phyloP scores from a whole-genome alignment of 2,797 vertebrate genomes.

The Diglossa cyanea region DNA sequence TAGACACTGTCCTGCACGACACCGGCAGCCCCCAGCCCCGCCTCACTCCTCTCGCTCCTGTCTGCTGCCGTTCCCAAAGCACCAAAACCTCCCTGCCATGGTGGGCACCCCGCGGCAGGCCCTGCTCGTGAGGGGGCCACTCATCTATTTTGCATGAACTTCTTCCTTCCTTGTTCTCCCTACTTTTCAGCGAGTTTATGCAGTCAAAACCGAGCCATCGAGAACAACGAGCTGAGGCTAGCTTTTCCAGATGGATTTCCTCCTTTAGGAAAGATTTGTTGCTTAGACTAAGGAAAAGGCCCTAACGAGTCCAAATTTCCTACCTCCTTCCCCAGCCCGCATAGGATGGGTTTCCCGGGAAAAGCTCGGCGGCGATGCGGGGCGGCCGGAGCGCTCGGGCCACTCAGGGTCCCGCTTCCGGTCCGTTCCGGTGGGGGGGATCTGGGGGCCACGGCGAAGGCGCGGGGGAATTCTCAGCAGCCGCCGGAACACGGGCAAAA shows the following conservation, averaged over 20 bases:
- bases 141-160: not conserved
- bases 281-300: not conserved
- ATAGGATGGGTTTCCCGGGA: not conserved
- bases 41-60: not conserved
- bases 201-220: not conserved
- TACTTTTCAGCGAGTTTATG: not conserved
- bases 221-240: not conserved
- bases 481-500: constrained; percentile 27
- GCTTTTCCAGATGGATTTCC: not conserved
- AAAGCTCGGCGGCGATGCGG: not conserved
- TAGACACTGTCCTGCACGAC: not conserved
- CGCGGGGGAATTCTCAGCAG: not conserved
- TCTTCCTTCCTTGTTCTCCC: not conserved
- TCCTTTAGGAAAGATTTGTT: not conserved
- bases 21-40: too few relatives aligned
- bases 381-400: not conserved
- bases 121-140: not conserved
- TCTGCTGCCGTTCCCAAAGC: not conserved
- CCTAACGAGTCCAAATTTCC: not conserved
- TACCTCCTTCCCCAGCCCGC: not conserved
- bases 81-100: not conserved
- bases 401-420: not conserved
- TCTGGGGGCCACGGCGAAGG: not conserved
- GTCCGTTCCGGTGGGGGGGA: not conserved
- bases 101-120: too few relatives aligned